These are phyloP conservation scores for Mormyrus lacerda DNA, from an alignment of 2,113 vertebrate genomes.

Conservation along the genomic window DNA sequence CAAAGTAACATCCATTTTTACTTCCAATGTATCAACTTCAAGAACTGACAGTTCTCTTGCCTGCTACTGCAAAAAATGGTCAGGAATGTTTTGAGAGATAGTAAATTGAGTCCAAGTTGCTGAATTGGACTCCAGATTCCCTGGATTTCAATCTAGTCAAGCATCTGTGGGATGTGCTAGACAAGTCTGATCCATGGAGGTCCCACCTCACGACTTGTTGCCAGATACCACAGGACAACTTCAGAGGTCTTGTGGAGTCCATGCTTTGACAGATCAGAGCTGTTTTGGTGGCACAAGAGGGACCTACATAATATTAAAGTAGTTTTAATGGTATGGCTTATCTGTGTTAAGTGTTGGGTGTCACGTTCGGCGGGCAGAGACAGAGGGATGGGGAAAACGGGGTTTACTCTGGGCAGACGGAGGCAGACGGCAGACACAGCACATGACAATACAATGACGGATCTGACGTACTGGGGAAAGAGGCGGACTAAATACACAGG, in stretches of 20 bases:
- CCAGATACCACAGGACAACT: neutral
- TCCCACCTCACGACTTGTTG: neutral
- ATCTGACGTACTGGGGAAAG: too few relatives aligned
- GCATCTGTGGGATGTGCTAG: neutral
- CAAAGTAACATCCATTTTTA: neutral
- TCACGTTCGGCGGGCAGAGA: too few relatives aligned
- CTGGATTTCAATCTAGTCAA: neutral
- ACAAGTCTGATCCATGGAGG: neutral
- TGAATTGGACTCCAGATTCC: neutral
- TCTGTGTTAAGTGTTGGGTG: neutral
- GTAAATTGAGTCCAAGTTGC: neutral
- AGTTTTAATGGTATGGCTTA: neutral
- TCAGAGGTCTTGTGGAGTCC: neutral
- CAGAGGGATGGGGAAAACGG: too few relatives aligned
- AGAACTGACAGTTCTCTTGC: neutral
- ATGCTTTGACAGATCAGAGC: neutral
- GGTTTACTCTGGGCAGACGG: too few relatives aligned
- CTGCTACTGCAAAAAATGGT: neutral
- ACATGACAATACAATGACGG: too few relatives aligned
- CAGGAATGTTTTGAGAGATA: neutral
- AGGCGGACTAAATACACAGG: too few relatives aligned
- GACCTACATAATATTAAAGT: neutral
- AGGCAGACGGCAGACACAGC: too few relatives aligned
- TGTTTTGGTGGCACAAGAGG: neutral
- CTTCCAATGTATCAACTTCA: neutral